Conservation (phyloP, 2,888 invertebrate species). For the Oscheius myriophilus region DNA sequence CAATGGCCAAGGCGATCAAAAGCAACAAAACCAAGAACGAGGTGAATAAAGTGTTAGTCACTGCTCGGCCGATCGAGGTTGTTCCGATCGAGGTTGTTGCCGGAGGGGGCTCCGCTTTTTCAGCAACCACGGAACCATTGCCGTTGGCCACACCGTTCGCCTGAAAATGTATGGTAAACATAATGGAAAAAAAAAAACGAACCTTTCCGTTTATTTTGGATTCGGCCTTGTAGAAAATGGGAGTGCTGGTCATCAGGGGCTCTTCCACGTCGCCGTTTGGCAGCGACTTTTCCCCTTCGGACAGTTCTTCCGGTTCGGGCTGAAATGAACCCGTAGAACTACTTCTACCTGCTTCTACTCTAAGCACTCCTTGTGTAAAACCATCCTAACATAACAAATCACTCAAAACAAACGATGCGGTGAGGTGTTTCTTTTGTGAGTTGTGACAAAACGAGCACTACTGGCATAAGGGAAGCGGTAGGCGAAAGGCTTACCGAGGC, state of each 20-base stretch:
- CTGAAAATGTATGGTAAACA: neutral
- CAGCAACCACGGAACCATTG: constrained; percentile 10
- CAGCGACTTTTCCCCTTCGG: neutral
- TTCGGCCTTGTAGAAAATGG: constrained; percentile 11
- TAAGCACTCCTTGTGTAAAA: neutral
- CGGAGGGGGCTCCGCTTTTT: constrained; percentile 7
- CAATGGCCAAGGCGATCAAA: constrained; percentile 25
- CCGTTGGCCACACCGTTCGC: constrained; percentile 16
- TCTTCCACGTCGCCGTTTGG: constrained; percentile 6
- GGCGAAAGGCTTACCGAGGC: constrained; percentile 31
- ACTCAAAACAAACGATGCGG: neutral
- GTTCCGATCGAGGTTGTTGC: constrained; percentile 6
- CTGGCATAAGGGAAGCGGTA: neutral
- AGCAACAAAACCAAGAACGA: constrained; percentile 30
- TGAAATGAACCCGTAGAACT: neutral
- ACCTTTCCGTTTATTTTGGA: constrained; percentile 11
- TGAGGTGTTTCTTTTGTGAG: neutral
- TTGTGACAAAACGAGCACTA: neutral
- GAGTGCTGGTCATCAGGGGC: constrained; percentile 26
- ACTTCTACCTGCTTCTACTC: neutral
- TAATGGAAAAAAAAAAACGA: no score
- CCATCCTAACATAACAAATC: neutral
- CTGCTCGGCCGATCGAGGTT: constrained; percentile 7
- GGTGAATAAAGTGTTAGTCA: constrained; percentile 30
- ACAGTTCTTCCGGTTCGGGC: constrained; percentile 16